These are phyloP conservation scores for Pocota personata DNA, from an alignment of 2,888 invertebrate species.

Conservation along the genomic window DNA sequence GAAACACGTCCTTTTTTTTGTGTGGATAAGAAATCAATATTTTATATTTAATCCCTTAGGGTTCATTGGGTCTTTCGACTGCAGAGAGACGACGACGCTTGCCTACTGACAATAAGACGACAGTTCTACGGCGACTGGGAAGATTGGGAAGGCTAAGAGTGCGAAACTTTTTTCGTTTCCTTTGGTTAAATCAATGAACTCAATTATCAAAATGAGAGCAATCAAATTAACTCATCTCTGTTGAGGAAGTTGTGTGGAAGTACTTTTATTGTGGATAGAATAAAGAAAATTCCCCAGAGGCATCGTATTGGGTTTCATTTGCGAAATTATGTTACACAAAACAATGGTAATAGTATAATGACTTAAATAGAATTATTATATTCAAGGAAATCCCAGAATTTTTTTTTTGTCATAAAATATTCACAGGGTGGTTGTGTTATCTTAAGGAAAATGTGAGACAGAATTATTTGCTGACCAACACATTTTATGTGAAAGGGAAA, in stretches of 20 bases:
- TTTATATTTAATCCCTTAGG: conserved; percentile 24
- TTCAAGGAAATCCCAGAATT: too few species aligned
- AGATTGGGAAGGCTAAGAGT: not conserved
- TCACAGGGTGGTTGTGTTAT: too few species aligned
- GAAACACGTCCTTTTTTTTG: not conserved
- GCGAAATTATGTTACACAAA: too few species aligned
- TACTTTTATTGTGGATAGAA: not conserved
- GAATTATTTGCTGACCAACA: too few species aligned
- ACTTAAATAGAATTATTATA: not conserved
- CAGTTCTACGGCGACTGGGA: not conserved
- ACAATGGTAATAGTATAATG: not conserved
- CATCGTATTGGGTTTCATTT: too few species aligned
- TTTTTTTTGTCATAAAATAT: too few species aligned
- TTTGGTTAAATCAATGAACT: conserved; percentile 25
- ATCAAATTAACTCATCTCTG: conserved; percentile 20
- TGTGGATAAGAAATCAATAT: conserved; percentile 42
- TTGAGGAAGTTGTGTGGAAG: not conserved
- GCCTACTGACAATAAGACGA: conserved; percentile 11
- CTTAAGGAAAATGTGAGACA: too few species aligned
- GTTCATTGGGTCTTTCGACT: conserved; percentile 18
- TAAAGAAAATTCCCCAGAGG: not conserved
- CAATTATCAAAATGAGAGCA: conserved; percentile 32
- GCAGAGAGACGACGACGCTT: not conserved
- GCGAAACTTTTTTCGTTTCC: not conserved
- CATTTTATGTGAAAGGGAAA: too few species aligned